These are phyloP conservation scores for Oxygymnocypris stewartii DNA, from an alignment of 2,113 vertebrate species.

Conservation along the genomic window DNA sequence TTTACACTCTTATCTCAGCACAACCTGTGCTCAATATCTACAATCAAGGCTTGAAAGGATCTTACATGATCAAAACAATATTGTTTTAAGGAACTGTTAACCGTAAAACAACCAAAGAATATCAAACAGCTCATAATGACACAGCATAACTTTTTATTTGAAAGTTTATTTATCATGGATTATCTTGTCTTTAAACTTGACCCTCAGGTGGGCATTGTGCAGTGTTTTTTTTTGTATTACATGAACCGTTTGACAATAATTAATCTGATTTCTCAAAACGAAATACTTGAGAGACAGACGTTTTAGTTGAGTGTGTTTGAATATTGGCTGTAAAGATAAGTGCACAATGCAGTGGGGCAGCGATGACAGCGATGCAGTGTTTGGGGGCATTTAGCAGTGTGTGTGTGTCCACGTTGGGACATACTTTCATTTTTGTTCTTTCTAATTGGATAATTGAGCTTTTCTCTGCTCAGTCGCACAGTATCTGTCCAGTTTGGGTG, in stretches of 20 bases:
- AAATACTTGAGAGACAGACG: neutral
- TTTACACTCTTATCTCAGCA: constrained; percentile 29
- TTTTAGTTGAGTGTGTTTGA: neutral
- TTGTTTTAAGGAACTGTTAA: neutral
- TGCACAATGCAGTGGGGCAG: neutral
- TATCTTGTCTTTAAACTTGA: neutral
- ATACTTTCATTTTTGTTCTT: constrained; percentile 14
- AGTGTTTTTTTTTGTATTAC: neutral
- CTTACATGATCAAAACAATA: neutral
- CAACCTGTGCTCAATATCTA: constrained; percentile 9
- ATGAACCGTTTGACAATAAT: neutral
- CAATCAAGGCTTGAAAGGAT: constrained; percentile 7
- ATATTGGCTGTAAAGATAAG: neutral
- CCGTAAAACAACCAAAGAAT: neutral
- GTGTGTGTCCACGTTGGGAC: neutral
- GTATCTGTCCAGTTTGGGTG: neutral
- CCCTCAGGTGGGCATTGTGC: neutral
- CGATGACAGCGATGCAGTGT: neutral
- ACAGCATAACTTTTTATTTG: neutral
- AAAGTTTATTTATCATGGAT: neutral
- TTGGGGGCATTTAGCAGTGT: neutral
- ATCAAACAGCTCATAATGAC: neutral
- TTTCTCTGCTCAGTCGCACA: neutral
- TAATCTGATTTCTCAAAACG: neutral
- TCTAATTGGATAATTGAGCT: constrained; percentile 1